Evolutionary conservation across 2,113 vertebrate genomes (phyloP).

Genomic region (Rhynchomys soricoides): DNA sequence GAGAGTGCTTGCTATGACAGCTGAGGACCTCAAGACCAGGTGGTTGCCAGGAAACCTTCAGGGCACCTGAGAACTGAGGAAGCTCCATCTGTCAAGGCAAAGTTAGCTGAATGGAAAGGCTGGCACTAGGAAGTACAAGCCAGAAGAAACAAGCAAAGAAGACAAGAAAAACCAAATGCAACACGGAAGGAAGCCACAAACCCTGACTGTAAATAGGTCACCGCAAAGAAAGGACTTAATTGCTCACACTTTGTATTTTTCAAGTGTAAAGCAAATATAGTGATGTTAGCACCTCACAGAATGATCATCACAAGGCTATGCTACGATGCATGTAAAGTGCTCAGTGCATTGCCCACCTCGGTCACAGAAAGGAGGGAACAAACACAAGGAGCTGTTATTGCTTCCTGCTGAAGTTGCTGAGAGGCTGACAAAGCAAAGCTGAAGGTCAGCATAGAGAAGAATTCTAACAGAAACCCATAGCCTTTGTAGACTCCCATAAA

Average conservation of each 20-base stretch:
- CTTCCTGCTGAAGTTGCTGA: background rate
- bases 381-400: background rate
- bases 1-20: constrained; percentile 18
- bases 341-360: background rate
- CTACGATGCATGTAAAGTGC: background rate
- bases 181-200: constrained; percentile 35
- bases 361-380: background rate
- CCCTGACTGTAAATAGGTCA: background rate
- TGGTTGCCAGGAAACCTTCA: constrained; percentile 26
- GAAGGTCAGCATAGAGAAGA: background rate
- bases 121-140: constrained; percentile 14
- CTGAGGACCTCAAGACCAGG: background rate
- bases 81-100: constrained; percentile 6
- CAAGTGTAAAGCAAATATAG: background rate
- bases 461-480: background rate
- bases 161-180: constrained; percentile 35
- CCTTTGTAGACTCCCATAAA: background rate
- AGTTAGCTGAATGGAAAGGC: constrained; percentile 34
- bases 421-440: background rate
- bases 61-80: background rate
- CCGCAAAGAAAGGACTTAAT: background rate
- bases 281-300: background rate
- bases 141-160: constrained; percentile 44
- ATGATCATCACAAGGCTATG: background rate
- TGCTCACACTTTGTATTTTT: background rate